Evolutionary conservation across 2,888 invertebrate species (phyloP).

Genomic region (Balanococcus diminutus): DNA sequence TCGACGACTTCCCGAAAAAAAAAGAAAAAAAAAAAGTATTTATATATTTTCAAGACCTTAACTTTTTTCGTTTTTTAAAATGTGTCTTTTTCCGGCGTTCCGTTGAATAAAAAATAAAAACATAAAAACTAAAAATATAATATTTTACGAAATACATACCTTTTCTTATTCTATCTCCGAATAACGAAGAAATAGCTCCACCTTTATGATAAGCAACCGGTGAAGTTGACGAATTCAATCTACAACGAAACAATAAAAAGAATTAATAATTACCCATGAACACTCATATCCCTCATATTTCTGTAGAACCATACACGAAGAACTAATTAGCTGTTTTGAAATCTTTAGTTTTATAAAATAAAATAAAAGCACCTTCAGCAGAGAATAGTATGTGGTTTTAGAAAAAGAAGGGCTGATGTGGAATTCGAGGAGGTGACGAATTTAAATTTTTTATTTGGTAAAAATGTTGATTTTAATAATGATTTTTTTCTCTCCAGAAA

Average conservation of each 20-base stretch:
- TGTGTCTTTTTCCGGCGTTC: too few species aligned
- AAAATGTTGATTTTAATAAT: neutral
- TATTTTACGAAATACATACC: neutral
- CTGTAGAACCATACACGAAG: too few species aligned
- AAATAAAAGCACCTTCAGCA: neutral
- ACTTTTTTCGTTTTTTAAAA: too few species aligned
- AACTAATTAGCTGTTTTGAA: too few species aligned
- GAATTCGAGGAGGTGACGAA: neutral
- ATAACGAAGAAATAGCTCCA: conserved; percentile 68
- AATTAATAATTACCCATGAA: too few species aligned
- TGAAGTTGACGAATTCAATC: conserved; percentile 55
- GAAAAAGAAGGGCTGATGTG: neutral
- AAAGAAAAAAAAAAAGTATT: too few species aligned
- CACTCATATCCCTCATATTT: too few species aligned
- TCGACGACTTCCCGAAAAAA: too few species aligned
- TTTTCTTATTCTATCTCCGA: conserved; percentile 71
- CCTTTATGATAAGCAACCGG: conserved; percentile 65
- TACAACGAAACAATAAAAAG: neutral
- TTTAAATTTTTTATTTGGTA: neutral
- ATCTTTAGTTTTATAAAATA: too few species aligned
- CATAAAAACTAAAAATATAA: conserved; percentile 54
- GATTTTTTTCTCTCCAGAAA: neutral
- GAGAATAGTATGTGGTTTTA: too few species aligned
- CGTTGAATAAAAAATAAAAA: neutral
- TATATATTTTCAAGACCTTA: too few species aligned